Conservation (phyloP, 2,888 invertebrate species). For the Nyleta sp. region DNA sequence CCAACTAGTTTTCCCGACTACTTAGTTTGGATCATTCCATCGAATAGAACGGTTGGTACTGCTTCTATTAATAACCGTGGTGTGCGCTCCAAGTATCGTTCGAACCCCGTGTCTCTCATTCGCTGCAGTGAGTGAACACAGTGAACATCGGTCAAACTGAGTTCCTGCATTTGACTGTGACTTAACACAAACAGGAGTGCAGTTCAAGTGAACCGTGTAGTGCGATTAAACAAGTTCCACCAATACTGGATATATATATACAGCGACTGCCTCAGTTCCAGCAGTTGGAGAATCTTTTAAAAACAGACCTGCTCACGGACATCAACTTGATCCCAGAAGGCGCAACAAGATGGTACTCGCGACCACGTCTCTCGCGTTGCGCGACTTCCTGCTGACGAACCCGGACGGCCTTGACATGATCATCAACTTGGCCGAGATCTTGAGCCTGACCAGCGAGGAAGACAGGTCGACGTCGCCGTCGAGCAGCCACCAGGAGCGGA, state of each 20-base stretch:
- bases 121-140: background rate
- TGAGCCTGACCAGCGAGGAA: slow-evolving; percentile 31
- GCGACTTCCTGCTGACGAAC: slow-evolving; percentile 84
- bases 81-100: background rate
- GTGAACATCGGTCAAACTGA: too few relatives aligned
- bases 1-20: slow-evolving; percentile 34
- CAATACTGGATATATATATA: too few relatives aligned
- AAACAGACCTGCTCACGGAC: slow-evolving; percentile 87
- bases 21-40: slow-evolving; percentile 57
- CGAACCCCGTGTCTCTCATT: background rate
- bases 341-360: slow-evolving; percentile 87
- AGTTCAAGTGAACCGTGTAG: too few relatives aligned
- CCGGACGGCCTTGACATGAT: slow-evolving; percentile 86
- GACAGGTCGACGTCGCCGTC: slow-evolving; percentile 68
- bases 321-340: slow-evolving; percentile 86
- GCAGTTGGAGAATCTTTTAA: slow-evolving; percentile 86
- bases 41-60: slow-evolving; percentile 32
- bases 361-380: slow-evolving; percentile 86
- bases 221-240: too few relatives aligned
- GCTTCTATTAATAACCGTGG: background rate
- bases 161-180: too few relatives aligned
- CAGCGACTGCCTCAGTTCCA: too few relatives aligned
- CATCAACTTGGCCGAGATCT: slow-evolving; percentile 84
- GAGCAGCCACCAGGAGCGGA: slow-evolving; percentile 20
- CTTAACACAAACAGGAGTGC: too few relatives aligned